These are phyloP conservation scores for Melinaea menophilus DNA, from an alignment of 2,888 invertebrate genomes.

Conservation along the genomic window DNA sequence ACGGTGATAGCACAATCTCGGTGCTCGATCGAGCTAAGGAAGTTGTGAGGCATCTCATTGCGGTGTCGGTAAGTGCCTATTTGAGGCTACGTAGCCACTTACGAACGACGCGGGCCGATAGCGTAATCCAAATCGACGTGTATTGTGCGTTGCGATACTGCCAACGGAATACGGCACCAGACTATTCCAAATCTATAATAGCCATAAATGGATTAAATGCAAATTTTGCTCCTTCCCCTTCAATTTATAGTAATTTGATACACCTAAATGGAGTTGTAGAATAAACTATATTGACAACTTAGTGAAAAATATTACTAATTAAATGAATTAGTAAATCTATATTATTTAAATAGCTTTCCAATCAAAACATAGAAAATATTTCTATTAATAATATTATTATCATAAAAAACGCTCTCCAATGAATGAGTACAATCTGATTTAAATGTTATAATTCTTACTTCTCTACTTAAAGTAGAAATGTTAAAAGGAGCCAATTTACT, in stretches of 20 bases:
- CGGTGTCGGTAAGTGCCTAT: conserved; percentile 67
- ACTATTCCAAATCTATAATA: conserved; percentile 61
- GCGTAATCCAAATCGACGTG: conserved; percentile 68
- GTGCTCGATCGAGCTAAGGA: conserved; percentile 59
- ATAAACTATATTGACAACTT: conserved; percentile 9
- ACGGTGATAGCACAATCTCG: conserved; percentile 62
- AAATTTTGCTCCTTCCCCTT: conserved; percentile 57
- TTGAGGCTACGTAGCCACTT: conserved; percentile 61
- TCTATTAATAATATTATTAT: not conserved
- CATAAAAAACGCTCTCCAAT: not conserved
- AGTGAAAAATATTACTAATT: too few relatives aligned
- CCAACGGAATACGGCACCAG: conserved; percentile 47
- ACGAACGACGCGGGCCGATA: conserved; percentile 57
- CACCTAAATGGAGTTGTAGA: conserved; percentile 11
- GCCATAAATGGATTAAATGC: conserved; percentile 70
- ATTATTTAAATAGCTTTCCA: not conserved
- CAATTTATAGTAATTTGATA: conserved; percentile 50
- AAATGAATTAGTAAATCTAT: too few relatives aligned
- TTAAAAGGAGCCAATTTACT: conserved; percentile 6
- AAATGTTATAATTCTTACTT: not conserved
- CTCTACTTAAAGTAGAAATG: not conserved
- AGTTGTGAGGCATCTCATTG: conserved; percentile 67
- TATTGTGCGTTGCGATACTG: conserved; percentile 62
- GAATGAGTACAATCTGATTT: conserved; percentile 2
- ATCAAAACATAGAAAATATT: not conserved